These are phyloP conservation scores for Zygaena filipendulae DNA, from an alignment of 2,888 invertebrate species.

Conservation along the genomic window DNA sequence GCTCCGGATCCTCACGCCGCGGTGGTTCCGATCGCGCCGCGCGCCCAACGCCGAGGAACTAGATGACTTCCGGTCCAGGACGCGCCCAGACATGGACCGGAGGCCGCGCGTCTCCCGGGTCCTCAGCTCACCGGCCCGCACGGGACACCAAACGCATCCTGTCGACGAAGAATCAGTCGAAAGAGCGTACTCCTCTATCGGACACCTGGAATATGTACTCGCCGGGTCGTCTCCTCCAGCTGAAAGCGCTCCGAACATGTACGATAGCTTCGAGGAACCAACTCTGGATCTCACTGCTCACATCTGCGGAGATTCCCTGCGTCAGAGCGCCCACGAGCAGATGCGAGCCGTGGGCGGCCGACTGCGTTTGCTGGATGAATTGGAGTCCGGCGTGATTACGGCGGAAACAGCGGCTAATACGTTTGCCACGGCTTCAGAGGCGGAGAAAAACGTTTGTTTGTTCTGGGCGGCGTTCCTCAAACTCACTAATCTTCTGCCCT, in stretches of 20 bases:
- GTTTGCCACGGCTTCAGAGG: conserved; percentile 68
- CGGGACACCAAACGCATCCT: conserved; percentile 23
- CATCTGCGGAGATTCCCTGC: conserved; percentile 78
- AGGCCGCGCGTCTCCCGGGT: conserved; percentile 34
- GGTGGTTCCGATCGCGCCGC: conserved; percentile 46
- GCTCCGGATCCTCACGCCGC: conserved; percentile 45
- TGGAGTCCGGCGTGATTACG: conserved; percentile 75
- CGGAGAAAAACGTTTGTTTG: conserved; percentile 77
- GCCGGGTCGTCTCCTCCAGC: conserved; percentile 84
- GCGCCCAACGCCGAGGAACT: conserved; percentile 33
- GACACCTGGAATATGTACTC: conserved; percentile 81
- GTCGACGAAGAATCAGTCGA: conserved; percentile 66
- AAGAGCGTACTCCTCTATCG: conserved; percentile 73
- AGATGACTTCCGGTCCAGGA: conserved; percentile 27
- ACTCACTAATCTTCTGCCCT: conserved; percentile 72
- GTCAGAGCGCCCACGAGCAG: conserved; percentile 79
- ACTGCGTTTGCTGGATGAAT: conserved; percentile 75
- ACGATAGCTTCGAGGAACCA: conserved; percentile 83
- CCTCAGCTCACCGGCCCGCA: conserved; percentile 28
- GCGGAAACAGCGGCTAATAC: conserved; percentile 63
- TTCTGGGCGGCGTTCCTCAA: conserved; percentile 81
- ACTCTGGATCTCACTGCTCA: conserved; percentile 76
- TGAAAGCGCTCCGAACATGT: conserved; percentile 83
- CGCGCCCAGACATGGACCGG: conserved; percentile 35
- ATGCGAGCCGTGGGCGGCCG: conserved; percentile 77